Evolutionary conservation across 2,113 vertebrate species (phyloP).

Genomic region (Eudyptes chrysolophus): DNA sequence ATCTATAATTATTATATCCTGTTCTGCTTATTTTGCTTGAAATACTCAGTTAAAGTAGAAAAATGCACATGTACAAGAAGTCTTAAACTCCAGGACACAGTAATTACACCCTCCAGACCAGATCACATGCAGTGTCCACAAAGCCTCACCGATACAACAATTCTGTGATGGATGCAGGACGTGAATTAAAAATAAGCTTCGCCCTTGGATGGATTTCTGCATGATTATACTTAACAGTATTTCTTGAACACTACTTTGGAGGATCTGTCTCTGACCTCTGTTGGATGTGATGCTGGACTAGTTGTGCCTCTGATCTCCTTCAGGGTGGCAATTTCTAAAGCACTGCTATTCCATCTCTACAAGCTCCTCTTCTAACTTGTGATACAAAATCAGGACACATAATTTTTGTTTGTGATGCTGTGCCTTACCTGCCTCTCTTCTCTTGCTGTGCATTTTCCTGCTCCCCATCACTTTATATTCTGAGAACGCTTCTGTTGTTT

Average conservation of each 20-base stretch:
- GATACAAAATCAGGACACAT: neutral
- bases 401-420: neutral
- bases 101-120: neutral
- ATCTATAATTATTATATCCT: neutral
- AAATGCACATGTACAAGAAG: neutral
- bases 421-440: neutral
- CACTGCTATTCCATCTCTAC: neutral
- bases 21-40: neutral
- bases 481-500: neutral
- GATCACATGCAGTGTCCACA: neutral
- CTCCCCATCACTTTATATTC: neutral
- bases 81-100: neutral
- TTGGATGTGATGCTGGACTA: neutral
- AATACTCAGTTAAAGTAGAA: neutral
- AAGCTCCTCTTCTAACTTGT: neutral
- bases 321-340: neutral
- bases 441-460: neutral
- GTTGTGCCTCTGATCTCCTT: neutral
- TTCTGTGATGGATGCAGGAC: neutral
- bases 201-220: neutral
- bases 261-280: neutral
- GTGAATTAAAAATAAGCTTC: neutral
- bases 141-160: neutral
- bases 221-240: neutral
- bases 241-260: neutral